These are phyloP conservation scores for Metellina segmentata DNA, from an alignment of 2,888 invertebrate species.

Conservation along the genomic window DNA sequence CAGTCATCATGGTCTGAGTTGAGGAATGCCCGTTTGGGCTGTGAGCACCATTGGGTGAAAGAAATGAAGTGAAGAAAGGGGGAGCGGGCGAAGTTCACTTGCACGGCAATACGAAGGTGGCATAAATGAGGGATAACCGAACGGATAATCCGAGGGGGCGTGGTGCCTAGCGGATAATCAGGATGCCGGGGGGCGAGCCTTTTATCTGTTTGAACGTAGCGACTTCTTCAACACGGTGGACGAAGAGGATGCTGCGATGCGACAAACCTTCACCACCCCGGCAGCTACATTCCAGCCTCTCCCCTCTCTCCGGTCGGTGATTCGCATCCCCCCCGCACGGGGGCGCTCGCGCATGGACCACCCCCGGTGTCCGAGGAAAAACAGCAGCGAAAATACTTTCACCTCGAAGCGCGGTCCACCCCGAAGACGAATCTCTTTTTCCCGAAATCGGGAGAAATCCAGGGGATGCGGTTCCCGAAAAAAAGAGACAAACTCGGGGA, in stretches of 20 bases:
- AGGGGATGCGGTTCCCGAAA: conserved; percentile 21
- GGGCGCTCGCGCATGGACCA: conserved; percentile 66
- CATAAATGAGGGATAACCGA: conserved; percentile 27
- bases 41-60: conserved; percentile 40
- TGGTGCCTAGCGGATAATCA: neutral
- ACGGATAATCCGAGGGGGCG: conserved; percentile 33
- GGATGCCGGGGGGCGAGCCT: conserved; percentile 53
- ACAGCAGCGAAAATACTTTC: conserved; percentile 20
- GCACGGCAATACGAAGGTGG: conserved; percentile 1
- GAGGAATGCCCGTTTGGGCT: conserved; percentile 29
- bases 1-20: neutral
- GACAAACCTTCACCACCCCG: conserved; percentile 70
- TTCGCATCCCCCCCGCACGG: conserved; percentile 31
- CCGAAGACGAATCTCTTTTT: conserved; percentile 8
- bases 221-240: conserved; percentile 54
- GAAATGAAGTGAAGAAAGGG: neutral
- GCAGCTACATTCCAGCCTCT: conserved; percentile 66
- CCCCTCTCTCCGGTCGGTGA: conserved; percentile 49
- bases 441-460: conserved; percentile 31
- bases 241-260: conserved; percentile 72
- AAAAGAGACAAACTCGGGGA: conserved; percentile 26
- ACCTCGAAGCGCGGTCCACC: conserved; percentile 2
- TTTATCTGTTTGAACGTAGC: conserved; percentile 40
- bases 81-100: conserved; percentile 1
- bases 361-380: neutral